A percentile compares a stretch with the other conserved stretches of the same genome.
These are phyloP conservation scores for Acleris holmiana DNA, from an alignment of 2,888 invertebrate species.

Conservation along the genomic window DNA sequence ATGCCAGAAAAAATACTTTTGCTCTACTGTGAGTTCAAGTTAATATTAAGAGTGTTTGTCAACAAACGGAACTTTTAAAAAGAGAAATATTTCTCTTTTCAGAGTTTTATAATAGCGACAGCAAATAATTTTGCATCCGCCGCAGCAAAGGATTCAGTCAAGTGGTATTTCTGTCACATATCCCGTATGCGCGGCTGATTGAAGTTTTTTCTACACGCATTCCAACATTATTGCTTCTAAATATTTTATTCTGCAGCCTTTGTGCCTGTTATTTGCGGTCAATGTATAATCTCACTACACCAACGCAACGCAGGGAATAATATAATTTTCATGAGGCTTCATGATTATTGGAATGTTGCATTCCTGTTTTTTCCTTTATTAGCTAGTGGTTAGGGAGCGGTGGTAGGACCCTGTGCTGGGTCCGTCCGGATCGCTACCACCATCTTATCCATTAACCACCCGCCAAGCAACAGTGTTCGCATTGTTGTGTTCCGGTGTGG, in stretches of 20 bases:
- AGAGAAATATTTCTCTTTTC: too few species aligned
- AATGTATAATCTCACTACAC: slow-evolving; percentile 7
- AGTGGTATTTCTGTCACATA: slow-evolving; percentile 16
- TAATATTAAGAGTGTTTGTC: too few species aligned
- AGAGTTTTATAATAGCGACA: not conserved
- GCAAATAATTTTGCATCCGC: not conserved
- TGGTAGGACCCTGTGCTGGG: too few species aligned
- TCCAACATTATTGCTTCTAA: slow-evolving; percentile 43
- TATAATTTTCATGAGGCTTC: slow-evolving; percentile 5
- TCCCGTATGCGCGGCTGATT: slow-evolving; percentile 40
- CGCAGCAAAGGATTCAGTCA: not conserved
- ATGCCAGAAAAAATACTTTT: too few species aligned
- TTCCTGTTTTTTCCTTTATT: not conserved
- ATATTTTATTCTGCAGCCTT: slow-evolving; percentile 41
- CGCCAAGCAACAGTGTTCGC: too few species aligned
- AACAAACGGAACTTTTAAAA: too few species aligned
- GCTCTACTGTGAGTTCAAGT: too few species aligned
- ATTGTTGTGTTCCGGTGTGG: too few species aligned
- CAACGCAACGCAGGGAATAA: not conserved
- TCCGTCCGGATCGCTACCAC: too few species aligned
- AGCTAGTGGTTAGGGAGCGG: too few species aligned
- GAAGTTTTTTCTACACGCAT: slow-evolving; percentile 45
- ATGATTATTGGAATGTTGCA: slow-evolving; percentile 14
- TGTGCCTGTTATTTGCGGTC: slow-evolving; percentile 33
- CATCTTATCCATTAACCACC: too few species aligned